Evolutionary conservation across 2,888 invertebrate genomes (phyloP).

Genomic region (Flexamia atlantica): DNA sequence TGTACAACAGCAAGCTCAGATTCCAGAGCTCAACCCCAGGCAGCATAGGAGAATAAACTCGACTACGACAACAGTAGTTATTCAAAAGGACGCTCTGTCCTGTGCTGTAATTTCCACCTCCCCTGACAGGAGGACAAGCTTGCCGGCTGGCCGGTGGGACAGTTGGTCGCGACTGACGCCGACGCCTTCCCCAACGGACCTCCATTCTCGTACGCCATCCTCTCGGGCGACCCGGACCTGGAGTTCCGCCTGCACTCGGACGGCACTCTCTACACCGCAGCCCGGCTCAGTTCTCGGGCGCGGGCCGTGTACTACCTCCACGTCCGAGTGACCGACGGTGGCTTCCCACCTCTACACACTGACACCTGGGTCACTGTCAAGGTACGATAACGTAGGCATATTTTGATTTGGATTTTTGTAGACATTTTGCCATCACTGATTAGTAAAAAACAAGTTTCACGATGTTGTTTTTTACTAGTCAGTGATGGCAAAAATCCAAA

Average conservation of each 20-base stretch:
- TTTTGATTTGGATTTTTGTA: too few relatives aligned
- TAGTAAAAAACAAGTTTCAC: too few relatives aligned
- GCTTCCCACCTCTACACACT: slow-evolving; percentile 91
- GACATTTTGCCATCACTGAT: too few relatives aligned
- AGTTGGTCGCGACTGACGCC: slow-evolving; percentile 90
- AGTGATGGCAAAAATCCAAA: too few relatives aligned
- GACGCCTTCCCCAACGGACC: slow-evolving; percentile 93
- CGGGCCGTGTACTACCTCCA: slow-evolving; percentile 88
- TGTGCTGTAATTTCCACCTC: too few relatives aligned
- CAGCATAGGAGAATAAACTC: too few relatives aligned
- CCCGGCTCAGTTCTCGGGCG: slow-evolving; percentile 90
- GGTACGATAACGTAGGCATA: slow-evolving; percentile 74
- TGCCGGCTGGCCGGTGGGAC: slow-evolving; percentile 87
- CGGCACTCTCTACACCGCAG: slow-evolving; percentile 90
- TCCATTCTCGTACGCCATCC: slow-evolving; percentile 95
- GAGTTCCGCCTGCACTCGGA: slow-evolving; percentile 92
- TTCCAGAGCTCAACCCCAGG: too few relatives aligned
- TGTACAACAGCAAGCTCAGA: too few relatives aligned
- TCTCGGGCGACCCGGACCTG: slow-evolving; percentile 91
- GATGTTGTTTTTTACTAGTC: too few relatives aligned
- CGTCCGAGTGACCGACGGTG: slow-evolving; percentile 95
- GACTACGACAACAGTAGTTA: too few relatives aligned
- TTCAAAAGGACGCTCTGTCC: too few relatives aligned
- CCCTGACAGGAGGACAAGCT: slow-evolving; percentile 89
- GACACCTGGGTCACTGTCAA: slow-evolving; percentile 87